Percentiles rank a stretch among this genome's conserved stretches.
Conservation (phyloP, 2,797 vertebrate genomes). For the Tolypeutes matacus region DNA sequence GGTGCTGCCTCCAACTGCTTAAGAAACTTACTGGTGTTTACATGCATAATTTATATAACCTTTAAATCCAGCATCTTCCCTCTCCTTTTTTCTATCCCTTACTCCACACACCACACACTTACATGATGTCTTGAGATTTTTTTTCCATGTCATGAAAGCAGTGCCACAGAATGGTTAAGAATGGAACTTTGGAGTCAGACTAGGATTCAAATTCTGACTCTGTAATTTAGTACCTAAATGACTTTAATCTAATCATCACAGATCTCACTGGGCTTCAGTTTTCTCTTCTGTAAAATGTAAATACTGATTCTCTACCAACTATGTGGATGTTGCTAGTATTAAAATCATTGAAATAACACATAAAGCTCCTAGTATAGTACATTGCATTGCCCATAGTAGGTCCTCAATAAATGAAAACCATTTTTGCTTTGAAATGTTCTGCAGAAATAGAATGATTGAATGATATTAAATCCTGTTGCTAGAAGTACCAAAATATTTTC, state of each 20-base stretch:
- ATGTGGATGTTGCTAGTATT: background rate
- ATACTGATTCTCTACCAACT: background rate
- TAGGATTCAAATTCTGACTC: background rate
- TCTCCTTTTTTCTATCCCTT: background rate
- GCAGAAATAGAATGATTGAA: background rate
- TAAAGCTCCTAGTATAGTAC: background rate
- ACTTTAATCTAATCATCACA: background rate
- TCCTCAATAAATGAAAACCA: background rate
- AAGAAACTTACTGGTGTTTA: background rate
- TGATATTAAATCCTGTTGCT: background rate
- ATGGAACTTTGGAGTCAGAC: background rate
- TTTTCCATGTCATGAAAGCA: background rate
- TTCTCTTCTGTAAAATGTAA: conserved; percentile 20
- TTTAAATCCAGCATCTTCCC: background rate
- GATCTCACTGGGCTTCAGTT: background rate
- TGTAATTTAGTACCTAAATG: background rate
- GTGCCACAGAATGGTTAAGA: background rate
- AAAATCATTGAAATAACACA: background rate
- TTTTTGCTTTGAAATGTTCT: background rate
- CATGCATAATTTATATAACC: background rate
- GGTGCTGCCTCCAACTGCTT: background rate
- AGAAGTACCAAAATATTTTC: background rate
- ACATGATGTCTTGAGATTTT: background rate
- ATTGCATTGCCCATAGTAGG: background rate
- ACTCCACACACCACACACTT: background rate